Evolutionary conservation across 1,140 invertebrate genomes (phyloP).

Genomic region (Drosophila parvula): DNA sequence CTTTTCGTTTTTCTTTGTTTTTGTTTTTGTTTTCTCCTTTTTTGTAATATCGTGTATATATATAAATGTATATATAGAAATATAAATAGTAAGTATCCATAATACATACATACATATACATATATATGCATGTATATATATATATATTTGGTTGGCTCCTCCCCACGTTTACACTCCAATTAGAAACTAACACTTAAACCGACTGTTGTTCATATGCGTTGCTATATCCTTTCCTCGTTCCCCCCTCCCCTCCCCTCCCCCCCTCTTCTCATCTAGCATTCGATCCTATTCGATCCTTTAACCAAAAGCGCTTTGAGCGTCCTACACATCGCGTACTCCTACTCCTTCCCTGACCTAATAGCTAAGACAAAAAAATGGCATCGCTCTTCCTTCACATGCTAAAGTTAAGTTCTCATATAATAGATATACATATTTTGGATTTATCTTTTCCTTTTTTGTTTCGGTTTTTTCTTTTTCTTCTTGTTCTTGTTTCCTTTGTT

Average conservation of each 20-base stretch:
- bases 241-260: too few species aligned
- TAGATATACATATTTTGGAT: conserved; percentile 39
- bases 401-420: conserved; percentile 49
- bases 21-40: too few species aligned
- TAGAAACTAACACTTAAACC: conserved; percentile 78
- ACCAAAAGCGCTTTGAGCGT: conserved; percentile 76
- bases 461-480: background rate
- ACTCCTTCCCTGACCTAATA: conserved; percentile 45
- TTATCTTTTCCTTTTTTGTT: background rate
- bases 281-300: conserved; percentile 44
- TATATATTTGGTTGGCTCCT: conserved; percentile 34
- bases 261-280: background rate
- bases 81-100: conserved; percentile 74
- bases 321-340: conserved; percentile 60
- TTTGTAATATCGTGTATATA: conserved; percentile 58
- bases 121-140: conserved; percentile 26
- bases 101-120: conserved; percentile 47
- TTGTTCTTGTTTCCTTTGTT: too few species aligned
- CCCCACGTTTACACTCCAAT: background rate
- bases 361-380: conserved; percentile 66
- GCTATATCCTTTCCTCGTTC: conserved; percentile 68
- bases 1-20: too few species aligned
- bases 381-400: conserved; percentile 13
- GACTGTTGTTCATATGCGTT: conserved; percentile 73
- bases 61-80: conserved; percentile 58